A percentile compares a stretch with the other conserved stretches of the same genome.
Conservation (phyloP, 2,113 vertebrate genomes). For the Tretioscincus oriximinensis region DNA sequence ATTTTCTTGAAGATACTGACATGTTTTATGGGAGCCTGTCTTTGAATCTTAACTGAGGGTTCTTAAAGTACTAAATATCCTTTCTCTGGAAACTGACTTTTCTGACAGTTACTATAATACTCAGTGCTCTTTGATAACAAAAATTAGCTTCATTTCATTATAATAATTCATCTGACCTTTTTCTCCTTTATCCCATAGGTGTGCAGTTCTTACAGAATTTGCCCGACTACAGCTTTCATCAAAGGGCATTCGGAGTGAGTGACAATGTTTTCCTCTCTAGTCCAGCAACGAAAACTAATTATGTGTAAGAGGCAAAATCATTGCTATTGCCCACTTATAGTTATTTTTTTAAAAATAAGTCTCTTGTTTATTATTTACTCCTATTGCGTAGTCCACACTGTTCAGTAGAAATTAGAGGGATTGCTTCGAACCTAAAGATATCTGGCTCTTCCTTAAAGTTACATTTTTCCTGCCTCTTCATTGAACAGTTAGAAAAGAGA, state of each 20-base stretch:
- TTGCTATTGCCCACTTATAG: not conserved
- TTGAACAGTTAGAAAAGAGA: not conserved
- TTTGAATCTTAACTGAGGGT: not conserved
- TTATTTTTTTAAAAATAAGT: not conserved
- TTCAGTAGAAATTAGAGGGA: not conserved
- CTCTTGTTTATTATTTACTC: not conserved
- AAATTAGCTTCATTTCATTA: not conserved
- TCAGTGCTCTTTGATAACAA: not conserved
- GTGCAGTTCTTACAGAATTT: constrained; percentile 90
- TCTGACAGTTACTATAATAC: not conserved
- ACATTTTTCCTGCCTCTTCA: not conserved
- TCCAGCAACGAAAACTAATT: not conserved
- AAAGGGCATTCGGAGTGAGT: constrained; percentile 78
- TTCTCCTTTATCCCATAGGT: constrained; percentile 63
- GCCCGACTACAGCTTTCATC: constrained; percentile 77
- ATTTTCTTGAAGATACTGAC: not conserved
- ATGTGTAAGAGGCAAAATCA: not conserved
- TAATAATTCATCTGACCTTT: not conserved
- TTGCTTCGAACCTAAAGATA: not conserved
- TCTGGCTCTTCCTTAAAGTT: not conserved
- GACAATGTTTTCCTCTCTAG: not conserved
- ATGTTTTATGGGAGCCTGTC: not conserved
- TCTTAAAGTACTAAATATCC: not conserved
- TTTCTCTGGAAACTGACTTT: not conserved
- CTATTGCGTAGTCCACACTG: not conserved